Percentiles rank a stretch among this genome's conserved stretches.
Evolutionary conservation across 1,140 invertebrate species (phyloP).

Genomic region (Lamellibrachia luymesi): DNA sequence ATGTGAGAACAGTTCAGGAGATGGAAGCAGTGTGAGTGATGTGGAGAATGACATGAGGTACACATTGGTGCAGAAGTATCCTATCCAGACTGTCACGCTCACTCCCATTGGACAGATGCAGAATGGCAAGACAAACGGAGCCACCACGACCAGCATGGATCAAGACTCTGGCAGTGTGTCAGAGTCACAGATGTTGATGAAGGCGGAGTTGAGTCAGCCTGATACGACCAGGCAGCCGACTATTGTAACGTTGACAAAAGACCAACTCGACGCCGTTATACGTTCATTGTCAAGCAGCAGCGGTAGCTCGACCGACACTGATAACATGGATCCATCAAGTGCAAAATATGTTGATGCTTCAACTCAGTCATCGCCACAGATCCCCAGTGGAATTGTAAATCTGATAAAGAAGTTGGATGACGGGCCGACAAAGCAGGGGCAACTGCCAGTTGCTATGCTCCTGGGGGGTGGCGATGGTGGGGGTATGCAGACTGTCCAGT

Average conservation of each 20-base stretch:
- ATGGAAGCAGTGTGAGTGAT: neutral
- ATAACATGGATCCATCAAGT: neutral
- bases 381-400: slow-evolving; percentile 28
- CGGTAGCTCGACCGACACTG: neutral
- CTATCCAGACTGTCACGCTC: neutral
- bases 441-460: neutral
- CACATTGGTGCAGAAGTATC: neutral
- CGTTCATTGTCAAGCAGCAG: neutral
- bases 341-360: slow-evolving; percentile 9
- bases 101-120: neutral
- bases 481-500: neutral
- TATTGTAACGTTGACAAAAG: slow-evolving; percentile 12
- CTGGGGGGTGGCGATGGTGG: neutral
- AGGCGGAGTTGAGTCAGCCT: neutral
- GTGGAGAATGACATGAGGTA: neutral
- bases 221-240: neutral
- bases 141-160: neutral
- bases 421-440: neutral
- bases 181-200: neutral
- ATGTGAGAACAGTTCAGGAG: neutral
- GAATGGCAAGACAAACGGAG: neutral
- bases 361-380: slow-evolving; percentile 31
- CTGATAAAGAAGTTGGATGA: neutral
- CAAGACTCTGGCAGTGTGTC: neutral
- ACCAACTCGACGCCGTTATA: slow-evolving; percentile 13